Evolutionary conservation across 2,797 vertebrate species (phyloP), one percentile per base, ranked within the genome.

Genomic region (Chromobotia macracanthus): DNA sequence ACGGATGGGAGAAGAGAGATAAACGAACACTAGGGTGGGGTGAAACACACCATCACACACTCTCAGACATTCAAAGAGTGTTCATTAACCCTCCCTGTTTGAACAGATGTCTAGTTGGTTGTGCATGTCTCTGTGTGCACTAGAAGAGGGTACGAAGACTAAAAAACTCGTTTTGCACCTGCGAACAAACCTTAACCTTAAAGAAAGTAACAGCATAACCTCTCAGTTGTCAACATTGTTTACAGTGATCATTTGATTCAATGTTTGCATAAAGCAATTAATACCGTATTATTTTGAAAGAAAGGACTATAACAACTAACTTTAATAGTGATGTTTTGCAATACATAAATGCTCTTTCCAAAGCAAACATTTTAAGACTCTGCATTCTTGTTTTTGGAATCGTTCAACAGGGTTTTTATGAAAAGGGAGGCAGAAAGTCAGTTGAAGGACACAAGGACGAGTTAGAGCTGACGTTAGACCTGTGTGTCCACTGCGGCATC

Each of bases 71-170:
- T 83, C 75, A 85, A 72, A 84, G 75, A 86, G 67, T 75, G 84
- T 83, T 91, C 89, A 90, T 91, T 91, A 90, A 88, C 86, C 85
- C 85, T 89, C 82, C 65, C 80, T 91, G 89, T 93, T 93, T 93
- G 89, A 91, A 93, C 91, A 92, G 91, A 90, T 93, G 92, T 87
- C 85, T 90, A 86, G 68, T 82, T 87, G 85, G 68, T 82, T 87
- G 85, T 56, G 87, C 84, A 86, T 81, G 86, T 72, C 75, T 82
- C 75, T 82, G 72, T 82, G 80, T 16, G 80, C 82, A 66, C 84
- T 75, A 75, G 83, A 77, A 73, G 66, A 81, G 16, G n/a, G 75
- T 56, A 75, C 66, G 55, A 72, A 83, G 73, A 55, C 65, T 75
- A 56, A 72, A 89, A 88, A 90, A 84, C 81, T 84, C 82, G 82